phyloP scores from a whole-genome alignment of 2,888 invertebrate genomes.

The Pterobdella sp. region DNA sequence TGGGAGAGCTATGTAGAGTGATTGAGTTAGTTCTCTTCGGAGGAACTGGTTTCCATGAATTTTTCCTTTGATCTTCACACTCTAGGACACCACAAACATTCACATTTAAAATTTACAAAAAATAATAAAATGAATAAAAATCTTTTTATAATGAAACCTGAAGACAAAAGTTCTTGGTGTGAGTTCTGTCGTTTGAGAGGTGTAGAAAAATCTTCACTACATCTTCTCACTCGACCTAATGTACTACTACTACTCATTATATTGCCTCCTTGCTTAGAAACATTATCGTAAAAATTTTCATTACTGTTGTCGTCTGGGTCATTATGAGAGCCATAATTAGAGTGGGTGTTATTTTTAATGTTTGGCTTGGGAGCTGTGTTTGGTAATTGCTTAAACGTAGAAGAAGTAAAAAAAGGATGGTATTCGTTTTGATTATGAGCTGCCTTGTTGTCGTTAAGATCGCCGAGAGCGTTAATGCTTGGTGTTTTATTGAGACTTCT shows the following conservation, averaged over 20 bases:
- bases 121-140: neutral
- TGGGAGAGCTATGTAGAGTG: too few species aligned
- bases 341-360: neutral
- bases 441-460: neutral
- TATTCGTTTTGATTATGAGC: neutral
- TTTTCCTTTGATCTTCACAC: neutral
- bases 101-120: neutral
- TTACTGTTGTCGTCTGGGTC: neutral
- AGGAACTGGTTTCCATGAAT: conserved; percentile 51
- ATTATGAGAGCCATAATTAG: neutral
- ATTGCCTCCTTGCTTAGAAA: neutral
- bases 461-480: neutral
- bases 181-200: conserved; percentile 25
- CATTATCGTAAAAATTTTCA: neutral
- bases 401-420: neutral
- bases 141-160: neutral
- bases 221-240: neutral
- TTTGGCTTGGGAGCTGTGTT: conserved; percentile 25
- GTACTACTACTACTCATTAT: conserved; percentile 1
- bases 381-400: conserved; percentile 8
- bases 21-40: conserved; percentile 54
- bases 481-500: neutral
- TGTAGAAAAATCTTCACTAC: neutral
- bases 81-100: too few species aligned
- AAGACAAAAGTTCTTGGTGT: neutral